Evolutionary conservation across 2,888 invertebrate genomes (phyloP).

Genomic region (Chrysolina americana): DNA sequence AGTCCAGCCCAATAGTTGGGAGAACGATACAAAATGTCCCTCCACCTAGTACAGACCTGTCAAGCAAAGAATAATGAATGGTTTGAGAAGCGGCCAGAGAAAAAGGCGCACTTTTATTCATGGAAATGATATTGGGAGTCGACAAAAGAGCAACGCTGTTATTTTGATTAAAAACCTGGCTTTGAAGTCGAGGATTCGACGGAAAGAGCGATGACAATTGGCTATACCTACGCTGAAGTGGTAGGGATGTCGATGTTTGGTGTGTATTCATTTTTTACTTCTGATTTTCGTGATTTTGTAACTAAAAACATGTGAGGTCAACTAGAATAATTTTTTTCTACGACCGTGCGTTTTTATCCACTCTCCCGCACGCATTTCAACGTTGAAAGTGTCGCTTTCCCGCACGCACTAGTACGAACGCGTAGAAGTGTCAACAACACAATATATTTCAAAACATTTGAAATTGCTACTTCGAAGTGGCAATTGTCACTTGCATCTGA

Average conservation of each 20-base stretch:
- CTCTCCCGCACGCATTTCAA: too few species aligned
- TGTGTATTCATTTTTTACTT: background rate
- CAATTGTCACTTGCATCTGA: too few species aligned
- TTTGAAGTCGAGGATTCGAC: background rate
- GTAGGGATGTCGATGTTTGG: background rate
- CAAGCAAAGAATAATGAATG: conserved; percentile 21
- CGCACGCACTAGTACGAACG: too few species aligned
- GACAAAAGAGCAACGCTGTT: background rate
- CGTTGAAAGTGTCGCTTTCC: too few species aligned
- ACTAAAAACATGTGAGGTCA: too few species aligned
- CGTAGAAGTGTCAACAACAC: too few species aligned
- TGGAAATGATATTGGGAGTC: background rate
- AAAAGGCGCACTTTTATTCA: background rate
- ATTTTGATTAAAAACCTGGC: background rate
- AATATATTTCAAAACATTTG: too few species aligned
- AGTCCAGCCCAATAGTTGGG: conserved; percentile 82
- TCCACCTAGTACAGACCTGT: conserved; percentile 82
- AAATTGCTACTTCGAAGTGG: too few species aligned
- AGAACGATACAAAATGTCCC: conserved; percentile 86
- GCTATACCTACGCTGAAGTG: too few species aligned
- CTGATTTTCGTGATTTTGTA: too few species aligned
- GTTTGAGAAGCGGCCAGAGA: background rate
- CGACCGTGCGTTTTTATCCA: too few species aligned
- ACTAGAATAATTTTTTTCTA: too few species aligned
- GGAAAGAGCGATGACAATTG: background rate